These are phyloP conservation scores for Chauna torquata DNA, from an alignment of 2,113 vertebrate species.

Conservation along the genomic window DNA sequence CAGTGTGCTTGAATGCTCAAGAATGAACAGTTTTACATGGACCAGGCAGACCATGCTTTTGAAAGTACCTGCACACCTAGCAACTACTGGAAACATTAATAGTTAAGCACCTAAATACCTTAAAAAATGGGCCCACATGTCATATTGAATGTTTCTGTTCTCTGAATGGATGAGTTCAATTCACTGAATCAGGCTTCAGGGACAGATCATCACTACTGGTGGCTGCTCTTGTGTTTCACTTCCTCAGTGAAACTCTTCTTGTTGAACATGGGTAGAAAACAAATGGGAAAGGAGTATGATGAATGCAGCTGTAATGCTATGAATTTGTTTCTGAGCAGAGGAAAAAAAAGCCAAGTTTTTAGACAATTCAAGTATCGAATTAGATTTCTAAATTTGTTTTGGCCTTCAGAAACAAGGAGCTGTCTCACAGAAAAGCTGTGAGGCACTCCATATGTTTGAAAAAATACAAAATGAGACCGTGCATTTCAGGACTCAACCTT, in stretches of 20 bases:
- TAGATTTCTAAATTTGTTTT: not conserved
- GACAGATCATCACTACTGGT: constrained; percentile 64
- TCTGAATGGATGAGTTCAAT: constrained; percentile 61
- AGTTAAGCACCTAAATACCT: constrained; percentile 60
- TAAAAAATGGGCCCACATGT: constrained; percentile 14
- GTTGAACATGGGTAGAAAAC: constrained; percentile 23
- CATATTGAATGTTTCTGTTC: constrained; percentile 51
- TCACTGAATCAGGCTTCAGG: constrained; percentile 52
- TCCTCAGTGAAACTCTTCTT: not conserved
- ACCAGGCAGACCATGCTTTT: not conserved
- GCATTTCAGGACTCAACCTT: not conserved
- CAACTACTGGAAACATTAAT: constrained; percentile 38
- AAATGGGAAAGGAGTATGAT: constrained; percentile 15
- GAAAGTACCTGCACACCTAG: constrained; percentile 18
- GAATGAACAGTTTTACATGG: constrained; percentile 25
- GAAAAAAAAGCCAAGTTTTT: not conserved
- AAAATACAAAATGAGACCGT: not conserved
- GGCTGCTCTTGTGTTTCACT: constrained; percentile 56
- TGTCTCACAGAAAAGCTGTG: not conserved
- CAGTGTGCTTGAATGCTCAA: constrained; percentile 22
- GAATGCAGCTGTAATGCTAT: not conserved
- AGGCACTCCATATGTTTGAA: not conserved
- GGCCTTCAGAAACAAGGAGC: not conserved
- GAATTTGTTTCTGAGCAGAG: not conserved
- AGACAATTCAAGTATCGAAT: not conserved